Percentiles rank a stretch among this genome's conserved stretches.
Evolutionary conservation across 2,113 vertebrate species (phyloP).

Genomic region (Suncus etruscus): DNA sequence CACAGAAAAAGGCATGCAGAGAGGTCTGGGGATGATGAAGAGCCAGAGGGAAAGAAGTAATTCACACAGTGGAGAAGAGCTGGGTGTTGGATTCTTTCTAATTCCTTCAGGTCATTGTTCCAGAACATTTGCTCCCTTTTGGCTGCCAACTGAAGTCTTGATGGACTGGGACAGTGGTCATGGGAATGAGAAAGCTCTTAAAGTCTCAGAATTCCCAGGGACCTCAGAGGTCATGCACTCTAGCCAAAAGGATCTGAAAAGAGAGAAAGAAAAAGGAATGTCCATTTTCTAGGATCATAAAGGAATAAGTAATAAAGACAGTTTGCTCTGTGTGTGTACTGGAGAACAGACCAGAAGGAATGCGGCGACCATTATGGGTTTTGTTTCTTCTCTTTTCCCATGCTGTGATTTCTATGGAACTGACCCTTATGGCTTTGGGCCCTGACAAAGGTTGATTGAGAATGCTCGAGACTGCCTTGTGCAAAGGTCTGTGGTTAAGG

Average conservation of each 20-base stretch:
- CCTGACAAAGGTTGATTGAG: background rate
- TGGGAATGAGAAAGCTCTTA: slow-evolving; percentile 36
- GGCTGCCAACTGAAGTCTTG: background rate
- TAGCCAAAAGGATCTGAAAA: slow-evolving; percentile 25
- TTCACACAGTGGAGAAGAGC: background rate
- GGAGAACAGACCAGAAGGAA: background rate
- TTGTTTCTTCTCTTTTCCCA: slow-evolving; percentile 40
- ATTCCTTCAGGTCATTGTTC: slow-evolving; percentile 16
- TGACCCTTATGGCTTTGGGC: background rate
- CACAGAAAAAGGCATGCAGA: background rate
- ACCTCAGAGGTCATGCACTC: slow-evolving; percentile 29
- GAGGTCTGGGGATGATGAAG: background rate
- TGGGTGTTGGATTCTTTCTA: background rate
- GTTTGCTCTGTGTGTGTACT: background rate
- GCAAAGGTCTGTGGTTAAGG: too few relatives aligned
- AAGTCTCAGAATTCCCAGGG: slow-evolving; percentile 44
- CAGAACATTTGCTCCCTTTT: slow-evolving; percentile 3
- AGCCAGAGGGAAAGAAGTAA: background rate
- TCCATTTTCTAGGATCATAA: background rate
- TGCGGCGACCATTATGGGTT: background rate
- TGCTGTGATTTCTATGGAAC: slow-evolving; percentile 32
- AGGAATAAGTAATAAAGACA: slow-evolving; percentile 4
- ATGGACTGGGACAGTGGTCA: slow-evolving; percentile 4
- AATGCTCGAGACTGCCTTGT: background rate
- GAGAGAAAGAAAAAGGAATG: slow-evolving; percentile 14